Evolutionary conservation across 2,113 vertebrate species (phyloP).

Genomic region (Phaetusa simplex): DNA sequence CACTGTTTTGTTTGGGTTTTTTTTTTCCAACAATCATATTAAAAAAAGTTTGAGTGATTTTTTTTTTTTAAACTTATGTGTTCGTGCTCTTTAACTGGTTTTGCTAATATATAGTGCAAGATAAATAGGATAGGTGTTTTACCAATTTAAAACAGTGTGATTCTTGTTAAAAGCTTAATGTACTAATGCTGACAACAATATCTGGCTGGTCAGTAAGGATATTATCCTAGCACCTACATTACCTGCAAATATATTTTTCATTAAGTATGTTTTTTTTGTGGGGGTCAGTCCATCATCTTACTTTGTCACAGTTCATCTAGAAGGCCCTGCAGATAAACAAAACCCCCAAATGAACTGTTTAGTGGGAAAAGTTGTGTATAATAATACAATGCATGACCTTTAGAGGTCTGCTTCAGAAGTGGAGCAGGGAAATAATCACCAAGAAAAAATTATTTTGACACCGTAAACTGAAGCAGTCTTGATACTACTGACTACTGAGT

Average conservation of each 20-base stretch:
- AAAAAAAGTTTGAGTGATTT: background rate
- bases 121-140: background rate
- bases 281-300: background rate
- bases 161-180: background rate
- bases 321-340: background rate
- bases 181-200: background rate
- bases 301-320: background rate
- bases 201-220: background rate
- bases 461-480: background rate
- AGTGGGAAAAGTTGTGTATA: background rate
- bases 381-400: background rate
- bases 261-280: accelerated
- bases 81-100: background rate
- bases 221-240: background rate
- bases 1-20: background rate
- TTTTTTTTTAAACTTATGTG: background rate
- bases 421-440: background rate
- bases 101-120: background rate
- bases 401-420: background rate
- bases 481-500: background rate
- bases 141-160: background rate
- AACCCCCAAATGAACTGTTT: background rate
- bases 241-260: background rate
- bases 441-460: background rate
- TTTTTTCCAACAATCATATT: background rate